Evolutionary conservation across 2,113 vertebrate genomes (phyloP).

Genomic region (Tyrannus savana): DNA sequence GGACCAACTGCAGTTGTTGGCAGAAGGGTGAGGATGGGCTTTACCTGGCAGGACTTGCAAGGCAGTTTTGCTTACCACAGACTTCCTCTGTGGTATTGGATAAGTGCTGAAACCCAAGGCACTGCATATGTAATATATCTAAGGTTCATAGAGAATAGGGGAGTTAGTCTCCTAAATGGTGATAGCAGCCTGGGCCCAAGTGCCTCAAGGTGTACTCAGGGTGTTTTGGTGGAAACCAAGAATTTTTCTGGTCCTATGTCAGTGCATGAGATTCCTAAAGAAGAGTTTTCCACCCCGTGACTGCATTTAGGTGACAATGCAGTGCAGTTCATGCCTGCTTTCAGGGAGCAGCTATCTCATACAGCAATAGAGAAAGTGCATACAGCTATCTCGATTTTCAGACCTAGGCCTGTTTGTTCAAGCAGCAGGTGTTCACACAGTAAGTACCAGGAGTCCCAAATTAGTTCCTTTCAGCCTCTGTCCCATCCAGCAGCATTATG

Average conservation of each 20-base stretch:
- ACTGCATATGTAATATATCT: neutral
- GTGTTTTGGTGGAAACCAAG: neutral
- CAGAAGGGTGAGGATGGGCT: fast-evolving
- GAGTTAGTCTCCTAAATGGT: neutral
- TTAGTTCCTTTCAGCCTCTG: neutral
- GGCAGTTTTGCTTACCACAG: neutral
- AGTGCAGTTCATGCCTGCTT: neutral
- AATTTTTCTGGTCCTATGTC: neutral
- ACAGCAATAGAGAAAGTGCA: neutral
- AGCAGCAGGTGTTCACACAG: neutral
- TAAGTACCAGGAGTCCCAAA: neutral
- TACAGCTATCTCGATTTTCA: neutral
- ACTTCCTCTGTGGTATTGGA: neutral
- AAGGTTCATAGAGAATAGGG: neutral
- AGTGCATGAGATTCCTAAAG: neutral
- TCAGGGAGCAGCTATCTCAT: neutral
- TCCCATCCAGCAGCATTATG: neutral
- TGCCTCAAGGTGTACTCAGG: neutral
- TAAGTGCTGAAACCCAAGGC: neutral
- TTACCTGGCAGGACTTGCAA: neutral
- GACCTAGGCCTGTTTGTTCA: neutral
- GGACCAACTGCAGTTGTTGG: neutral
- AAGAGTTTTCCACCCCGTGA: neutral
- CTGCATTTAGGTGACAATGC: neutral
- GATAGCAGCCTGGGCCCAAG: neutral